Base-by-base conservation (phyloP, 2,888 invertebrate species). In the Protodeltote pygarga region DNA sequence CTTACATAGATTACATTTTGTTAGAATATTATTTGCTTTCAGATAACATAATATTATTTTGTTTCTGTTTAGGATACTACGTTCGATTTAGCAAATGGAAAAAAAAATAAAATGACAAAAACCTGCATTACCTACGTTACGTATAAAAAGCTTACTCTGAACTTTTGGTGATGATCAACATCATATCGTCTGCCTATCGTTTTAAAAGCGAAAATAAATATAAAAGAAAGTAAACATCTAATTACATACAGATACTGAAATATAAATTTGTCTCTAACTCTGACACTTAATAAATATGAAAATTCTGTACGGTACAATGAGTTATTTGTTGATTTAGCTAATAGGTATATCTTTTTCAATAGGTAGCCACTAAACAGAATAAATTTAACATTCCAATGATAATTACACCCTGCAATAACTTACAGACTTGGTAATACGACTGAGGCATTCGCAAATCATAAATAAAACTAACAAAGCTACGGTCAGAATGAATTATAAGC, bases 401-500 rank as follows among this genome's bases (percentile, higher is more conserved):
- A 75, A 79, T 78, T 78, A 71, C 68, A 63, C 46, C 60, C 64
- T 45, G 58, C 50, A 48, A 68, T 79, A 75, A 79, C 58, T 81
- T 75, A 81, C 75, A 57, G 66, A 51, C 71, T 71, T 61, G 61
- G 63, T 71, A 62, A 68, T 52, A 53, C 63, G 37, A 51, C 48
- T 41, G 50, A 67, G 53, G 44, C 54, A 65, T 73, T 72, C 67
- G 75, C 79, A 71, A 75, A 79, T 81, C 79, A 80, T 76, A 75
- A 77, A 75, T 73, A 74, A 81, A 77, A 74, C 75, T 73, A 82
- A 84, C 81, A 85, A 85, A 84, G 78, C 71, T 62, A 63, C 69
- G 69, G 73, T 77, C 68, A 78, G 71, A 74, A 81, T 83, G 78
- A 85, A 77, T 83, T 85, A 85, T 85, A 80, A 71, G 76, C 78